phyloP scores from a whole-genome alignment of 2,797 vertebrate genomes.

The Sitta carolinensis region DNA sequence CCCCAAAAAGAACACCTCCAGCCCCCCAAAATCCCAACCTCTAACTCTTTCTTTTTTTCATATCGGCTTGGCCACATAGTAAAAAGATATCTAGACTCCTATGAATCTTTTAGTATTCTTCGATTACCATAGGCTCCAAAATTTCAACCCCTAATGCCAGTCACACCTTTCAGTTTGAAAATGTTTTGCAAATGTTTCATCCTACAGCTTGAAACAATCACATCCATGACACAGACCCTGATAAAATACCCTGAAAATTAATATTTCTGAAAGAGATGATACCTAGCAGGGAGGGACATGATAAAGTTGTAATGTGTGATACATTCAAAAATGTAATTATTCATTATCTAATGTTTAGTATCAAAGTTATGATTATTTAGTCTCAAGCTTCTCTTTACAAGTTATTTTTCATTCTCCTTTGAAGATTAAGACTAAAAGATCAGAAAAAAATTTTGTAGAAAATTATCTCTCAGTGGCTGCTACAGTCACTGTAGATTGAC shows the following conservation, averaged over 20 bases:
- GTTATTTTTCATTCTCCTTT: neutral
- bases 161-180: neutral
- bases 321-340: neutral
- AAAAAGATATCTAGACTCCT: neutral
- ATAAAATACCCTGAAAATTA: neutral
- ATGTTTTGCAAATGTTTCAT: neutral
- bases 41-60: neutral
- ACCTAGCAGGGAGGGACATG: neutral
- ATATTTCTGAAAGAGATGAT: neutral
- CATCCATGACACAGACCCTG: neutral
- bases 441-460: neutral
- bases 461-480: neutral
- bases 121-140: neutral
- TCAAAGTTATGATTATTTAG: neutral
- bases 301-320: neutral
- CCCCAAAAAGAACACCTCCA: too few relatives aligned
- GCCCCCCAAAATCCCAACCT: rapidly evolving
- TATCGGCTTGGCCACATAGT: neutral
- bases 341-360: neutral
- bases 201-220: neutral
- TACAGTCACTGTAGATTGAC: neutral
- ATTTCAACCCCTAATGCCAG: neutral
- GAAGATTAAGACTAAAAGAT: neutral
- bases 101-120: neutral
- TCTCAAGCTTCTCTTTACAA: neutral